Evolutionary conservation across 2,888 invertebrate species (phyloP).

Genomic region (Protonemura montana): DNA sequence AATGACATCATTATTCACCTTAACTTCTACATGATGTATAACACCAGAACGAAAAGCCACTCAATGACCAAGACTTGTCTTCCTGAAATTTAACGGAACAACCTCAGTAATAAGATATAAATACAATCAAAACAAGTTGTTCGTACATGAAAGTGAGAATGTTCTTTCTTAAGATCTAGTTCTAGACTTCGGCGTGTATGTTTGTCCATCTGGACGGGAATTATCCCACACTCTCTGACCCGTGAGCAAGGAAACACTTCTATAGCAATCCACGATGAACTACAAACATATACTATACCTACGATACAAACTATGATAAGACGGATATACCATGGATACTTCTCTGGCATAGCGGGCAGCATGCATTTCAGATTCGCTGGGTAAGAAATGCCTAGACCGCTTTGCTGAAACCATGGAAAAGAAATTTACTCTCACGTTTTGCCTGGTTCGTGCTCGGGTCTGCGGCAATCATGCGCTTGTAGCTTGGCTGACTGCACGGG

Average conservation of each 20-base stretch:
- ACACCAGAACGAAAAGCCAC: neutral
- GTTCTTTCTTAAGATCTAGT: neutral
- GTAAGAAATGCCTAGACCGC: neutral
- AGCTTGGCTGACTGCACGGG: neutral
- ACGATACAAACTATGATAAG: constrained; percentile 25
- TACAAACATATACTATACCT: constrained; percentile 2
- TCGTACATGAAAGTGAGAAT: constrained; percentile 24
- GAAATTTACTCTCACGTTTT: constrained; percentile 16
- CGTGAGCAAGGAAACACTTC: neutral
- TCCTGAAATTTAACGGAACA: neutral
- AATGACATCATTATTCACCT: neutral
- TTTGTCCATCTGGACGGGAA: constrained; percentile 9
- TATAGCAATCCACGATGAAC: neutral
- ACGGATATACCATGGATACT: neutral
- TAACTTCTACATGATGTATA: no score
- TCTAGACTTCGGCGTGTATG: neutral
- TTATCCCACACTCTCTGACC: constrained; percentile 22
- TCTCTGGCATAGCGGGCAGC: neutral
- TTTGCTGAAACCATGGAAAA: neutral
- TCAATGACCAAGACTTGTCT: neutral
- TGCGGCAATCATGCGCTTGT: neutral
- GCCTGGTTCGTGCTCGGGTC: neutral
- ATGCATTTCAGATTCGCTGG: neutral
- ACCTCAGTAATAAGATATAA: neutral
- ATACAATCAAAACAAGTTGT: neutral